Base-by-base conservation (phyloP, 1,140 invertebrate genomes). In the Latrodectus geometricus region DNA sequence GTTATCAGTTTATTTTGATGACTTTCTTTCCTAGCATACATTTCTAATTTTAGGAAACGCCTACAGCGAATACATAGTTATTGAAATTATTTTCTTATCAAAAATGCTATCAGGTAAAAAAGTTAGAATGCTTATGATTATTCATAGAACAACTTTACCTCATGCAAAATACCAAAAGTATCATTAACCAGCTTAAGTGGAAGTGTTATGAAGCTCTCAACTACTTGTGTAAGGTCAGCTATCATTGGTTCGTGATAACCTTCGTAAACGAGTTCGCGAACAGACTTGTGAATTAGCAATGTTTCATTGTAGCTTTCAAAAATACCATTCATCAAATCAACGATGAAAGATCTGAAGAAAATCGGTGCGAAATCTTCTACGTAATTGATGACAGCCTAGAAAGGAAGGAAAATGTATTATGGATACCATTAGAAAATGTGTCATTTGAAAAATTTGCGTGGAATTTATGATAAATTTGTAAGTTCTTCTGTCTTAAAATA, bases 251-350 rank as follows among this genome's bases (percentile, higher is more conserved):
- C 97, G 89, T 97, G 95, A 90, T 98, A 98, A 1, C 97, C 97
- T 96, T 96, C 69, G 35, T 91, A 99, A 0, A 98, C 92, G 50
- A 98, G 91, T 89, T 98, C 96, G 0, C 95, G 94, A 0, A 98
- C 95, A 0, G 95, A 95, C 0, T 96, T 95, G 87, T 95, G 95
- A 4, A 97, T 95, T 91, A 98, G 97, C 0, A 97, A 95, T 89
- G 96, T 95, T 88, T 98, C 96, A 89, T 96, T 96, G 66, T 84
- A 88, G n/a, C 61, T 61, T 23, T 70, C 72, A 68, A 87, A 82
- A 17, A 87, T 76, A 4, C 79, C 86, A 65, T 87, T 82, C 61
- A 87, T 76, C 15, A 87, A 7, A 8, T 81, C 76, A 0, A 66
- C 70, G 9, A 82, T 17, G 35, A 82, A 69, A 12, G 73, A 61